phyloP scores from a whole-genome alignment of 2,113 vertebrate genomes.

The Potamarius usumacintae region DNA sequence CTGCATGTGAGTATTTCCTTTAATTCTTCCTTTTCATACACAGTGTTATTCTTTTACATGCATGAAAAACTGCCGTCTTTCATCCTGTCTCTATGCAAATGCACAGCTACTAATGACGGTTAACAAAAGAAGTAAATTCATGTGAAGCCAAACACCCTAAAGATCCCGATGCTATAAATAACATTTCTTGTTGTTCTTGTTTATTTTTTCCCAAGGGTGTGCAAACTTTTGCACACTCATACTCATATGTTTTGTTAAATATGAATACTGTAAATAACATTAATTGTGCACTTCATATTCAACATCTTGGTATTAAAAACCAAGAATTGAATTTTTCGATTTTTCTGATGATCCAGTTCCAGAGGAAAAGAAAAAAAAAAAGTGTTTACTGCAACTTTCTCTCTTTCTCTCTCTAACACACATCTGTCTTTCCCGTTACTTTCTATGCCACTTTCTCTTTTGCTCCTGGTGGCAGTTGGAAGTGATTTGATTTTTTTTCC shows the following conservation, averaged over 20 bases:
- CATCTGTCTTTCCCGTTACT: background rate
- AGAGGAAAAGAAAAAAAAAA: too few species aligned
- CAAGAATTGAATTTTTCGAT: too few species aligned
- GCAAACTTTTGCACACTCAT: background rate
- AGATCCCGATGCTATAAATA: background rate
- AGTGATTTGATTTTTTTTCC: background rate
- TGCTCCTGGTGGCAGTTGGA: background rate
- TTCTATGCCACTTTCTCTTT: background rate
- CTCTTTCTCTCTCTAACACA: background rate
- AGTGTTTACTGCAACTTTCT: background rate
- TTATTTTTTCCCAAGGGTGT: background rate
- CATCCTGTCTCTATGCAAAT: background rate
- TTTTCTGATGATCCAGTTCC: background rate
- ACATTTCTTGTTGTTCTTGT: background rate
- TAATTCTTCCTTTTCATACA: background rate
- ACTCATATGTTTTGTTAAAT: background rate
- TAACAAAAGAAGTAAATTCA: too few species aligned
- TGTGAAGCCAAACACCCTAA: background rate
- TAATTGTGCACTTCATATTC: too few species aligned
- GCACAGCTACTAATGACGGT: background rate
- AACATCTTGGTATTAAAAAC: too few species aligned
- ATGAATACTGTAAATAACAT: background rate
- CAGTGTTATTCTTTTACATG: background rate
- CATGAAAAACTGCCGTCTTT: background rate
- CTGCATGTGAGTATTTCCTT: conserved; percentile 80